Conservation (phyloP, 2,113 vertebrate species). For the Panthera tigris region DNA sequence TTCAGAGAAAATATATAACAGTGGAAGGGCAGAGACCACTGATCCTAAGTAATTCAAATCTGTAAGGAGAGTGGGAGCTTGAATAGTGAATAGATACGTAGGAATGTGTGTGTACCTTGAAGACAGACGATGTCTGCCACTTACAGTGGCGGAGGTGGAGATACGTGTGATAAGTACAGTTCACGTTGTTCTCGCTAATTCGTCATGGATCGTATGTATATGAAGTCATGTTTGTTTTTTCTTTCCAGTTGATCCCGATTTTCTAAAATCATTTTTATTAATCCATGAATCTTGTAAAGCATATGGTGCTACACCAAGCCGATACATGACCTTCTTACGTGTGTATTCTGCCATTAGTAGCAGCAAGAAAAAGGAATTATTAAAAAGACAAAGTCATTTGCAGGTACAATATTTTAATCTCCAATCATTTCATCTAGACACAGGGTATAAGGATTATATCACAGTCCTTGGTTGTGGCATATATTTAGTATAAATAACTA, state of each 20-base stretch:
- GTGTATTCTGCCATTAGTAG: slow-evolving; percentile 90
- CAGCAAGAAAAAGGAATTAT: slow-evolving; percentile 92
- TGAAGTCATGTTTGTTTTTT: slow-evolving; percentile 17
- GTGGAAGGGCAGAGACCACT: neutral
- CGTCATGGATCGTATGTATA: neutral
- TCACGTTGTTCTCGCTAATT: slow-evolving; percentile 31
- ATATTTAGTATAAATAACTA: neutral
- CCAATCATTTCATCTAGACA: neutral
- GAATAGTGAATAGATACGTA: neutral
- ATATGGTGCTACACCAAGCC: slow-evolving; percentile 93
- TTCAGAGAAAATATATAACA: neutral
- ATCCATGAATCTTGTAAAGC: slow-evolving; percentile 95
- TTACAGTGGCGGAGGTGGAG: neutral
- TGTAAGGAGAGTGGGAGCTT: neutral
- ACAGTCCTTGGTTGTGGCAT: neutral
- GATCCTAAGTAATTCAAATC: neutral
- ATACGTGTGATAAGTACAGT: neutral
- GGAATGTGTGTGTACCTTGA: neutral
- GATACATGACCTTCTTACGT: slow-evolving; percentile 94
- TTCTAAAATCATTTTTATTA: slow-evolving; percentile 92
- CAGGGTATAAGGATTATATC: neutral
- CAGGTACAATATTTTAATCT: slow-evolving; percentile 87
- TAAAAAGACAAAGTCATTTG: slow-evolving; percentile 94
- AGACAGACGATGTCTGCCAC: neutral
- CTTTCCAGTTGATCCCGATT: slow-evolving; percentile 85